Percentiles rank a stretch among this genome's conserved stretches.
phyloP scores from a whole-genome alignment of 2,888 invertebrate genomes.

The Hemithea aestivaria region DNA sequence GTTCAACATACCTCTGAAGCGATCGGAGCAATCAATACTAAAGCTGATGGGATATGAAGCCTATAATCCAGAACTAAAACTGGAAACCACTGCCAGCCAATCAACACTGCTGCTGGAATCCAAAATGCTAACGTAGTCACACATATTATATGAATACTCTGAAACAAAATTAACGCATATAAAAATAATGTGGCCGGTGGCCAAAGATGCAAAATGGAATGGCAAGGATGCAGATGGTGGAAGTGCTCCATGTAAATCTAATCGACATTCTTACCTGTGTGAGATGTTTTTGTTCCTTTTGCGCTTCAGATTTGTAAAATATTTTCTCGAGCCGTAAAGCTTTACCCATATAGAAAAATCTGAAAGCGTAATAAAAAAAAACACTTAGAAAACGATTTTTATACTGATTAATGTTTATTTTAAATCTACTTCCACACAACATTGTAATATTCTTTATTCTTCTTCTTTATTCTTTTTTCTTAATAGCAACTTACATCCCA shows the following conservation, averaged over 20 bases:
- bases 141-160: constrained; percentile 64
- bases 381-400: background rate
- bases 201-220: no score
- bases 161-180: constrained; percentile 15
- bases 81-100: constrained; percentile 71
- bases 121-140: constrained; percentile 67
- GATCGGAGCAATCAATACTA: constrained; percentile 69
- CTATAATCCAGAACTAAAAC: constrained; percentile 58
- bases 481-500: constrained; percentile 59
- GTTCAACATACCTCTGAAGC: constrained; percentile 66
- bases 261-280: constrained; percentile 64
- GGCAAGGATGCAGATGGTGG: no score
- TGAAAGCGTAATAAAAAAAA: constrained; percentile 30
- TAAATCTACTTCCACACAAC: constrained; percentile 8
- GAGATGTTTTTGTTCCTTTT: constrained; percentile 62
- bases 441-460: constrained; percentile 2
- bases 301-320: constrained; percentile 63
- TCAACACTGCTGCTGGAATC: constrained; percentile 69
- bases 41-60: constrained; percentile 64
- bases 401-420: no score
- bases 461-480: background rate
- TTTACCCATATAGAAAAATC: constrained; percentile 71
- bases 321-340: constrained; percentile 64
- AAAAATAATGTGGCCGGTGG: no score
- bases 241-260: no score